Evolutionary conservation across 2,113 vertebrate genomes (phyloP).

Genomic region (Chunga burmeisteri): DNA sequence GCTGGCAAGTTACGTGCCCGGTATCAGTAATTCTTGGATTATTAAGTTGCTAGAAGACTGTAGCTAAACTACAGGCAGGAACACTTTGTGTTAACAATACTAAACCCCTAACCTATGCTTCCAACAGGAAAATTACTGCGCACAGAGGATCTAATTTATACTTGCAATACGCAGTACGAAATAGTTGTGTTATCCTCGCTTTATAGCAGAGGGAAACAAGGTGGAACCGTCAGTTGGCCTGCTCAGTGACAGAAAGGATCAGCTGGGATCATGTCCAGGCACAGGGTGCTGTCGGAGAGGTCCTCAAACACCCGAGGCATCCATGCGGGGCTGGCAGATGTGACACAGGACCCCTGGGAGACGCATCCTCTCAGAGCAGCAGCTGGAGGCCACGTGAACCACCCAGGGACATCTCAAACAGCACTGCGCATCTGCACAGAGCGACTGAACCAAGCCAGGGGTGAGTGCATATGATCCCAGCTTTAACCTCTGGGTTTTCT

Average conservation of each 20-base stretch:
- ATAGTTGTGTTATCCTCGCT: accelerated
- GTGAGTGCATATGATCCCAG: accelerated
- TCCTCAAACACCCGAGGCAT: not conserved
- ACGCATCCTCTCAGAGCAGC: not conserved
- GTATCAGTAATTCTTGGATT: not conserved
- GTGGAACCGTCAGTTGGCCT: not conserved
- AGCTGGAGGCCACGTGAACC: not conserved
- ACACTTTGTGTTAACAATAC: not conserved
- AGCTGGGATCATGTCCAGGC: not conserved
- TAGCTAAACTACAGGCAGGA: not conserved
- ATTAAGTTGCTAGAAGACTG: not conserved
- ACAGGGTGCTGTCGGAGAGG: not conserved
- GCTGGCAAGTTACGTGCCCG: not conserved
- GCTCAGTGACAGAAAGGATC: not conserved
- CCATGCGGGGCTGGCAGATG: not conserved
- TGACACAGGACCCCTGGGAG: not conserved
- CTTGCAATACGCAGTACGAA: not conserved
- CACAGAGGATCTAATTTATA: not conserved
- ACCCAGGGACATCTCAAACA: not conserved
- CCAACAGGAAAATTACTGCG: not conserved
- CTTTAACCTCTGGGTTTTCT: not conserved
- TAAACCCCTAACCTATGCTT: not conserved
- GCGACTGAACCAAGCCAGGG: accelerated
- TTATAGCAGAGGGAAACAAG: not conserved
- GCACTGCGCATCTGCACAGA: not conserved